These are phyloP conservation scores for Anagyrus pseudococci DNA, from an alignment of 2,888 invertebrate genomes.

Conservation along the genomic window DNA sequence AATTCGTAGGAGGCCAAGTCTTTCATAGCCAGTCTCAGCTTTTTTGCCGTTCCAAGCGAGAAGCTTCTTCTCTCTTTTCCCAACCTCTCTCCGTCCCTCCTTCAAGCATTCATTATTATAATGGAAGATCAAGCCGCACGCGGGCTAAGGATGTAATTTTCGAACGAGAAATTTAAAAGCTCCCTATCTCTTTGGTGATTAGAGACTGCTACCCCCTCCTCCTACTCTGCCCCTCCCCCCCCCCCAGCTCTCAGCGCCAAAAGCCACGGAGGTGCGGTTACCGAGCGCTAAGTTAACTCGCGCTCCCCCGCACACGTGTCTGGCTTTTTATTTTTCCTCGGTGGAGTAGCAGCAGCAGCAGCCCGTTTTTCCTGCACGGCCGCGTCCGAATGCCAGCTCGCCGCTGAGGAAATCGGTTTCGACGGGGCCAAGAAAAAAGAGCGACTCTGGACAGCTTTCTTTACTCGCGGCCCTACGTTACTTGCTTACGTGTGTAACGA, in stretches of 20 bases:
- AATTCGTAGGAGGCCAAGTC: not conserved
- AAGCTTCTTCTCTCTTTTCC: conserved; percentile 1
- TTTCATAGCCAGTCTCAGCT: not conserved
- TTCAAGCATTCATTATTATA: conserved; percentile 42
- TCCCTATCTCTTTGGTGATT: conserved; percentile 44
- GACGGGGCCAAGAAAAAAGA: not conserved
- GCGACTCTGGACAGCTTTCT: not conserved
- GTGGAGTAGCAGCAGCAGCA: not conserved
- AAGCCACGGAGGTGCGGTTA: too few relatives aligned
- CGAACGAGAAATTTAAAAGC: conserved; percentile 48
- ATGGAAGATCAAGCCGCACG: conserved; percentile 37
- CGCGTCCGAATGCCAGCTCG: not conserved
- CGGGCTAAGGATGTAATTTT: conserved; percentile 44
- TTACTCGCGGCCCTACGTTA: not conserved
- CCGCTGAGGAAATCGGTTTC: not conserved
- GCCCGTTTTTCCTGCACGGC: not conserved
- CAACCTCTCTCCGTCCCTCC: conserved; percentile 1
- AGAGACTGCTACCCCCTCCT: conserved; percentile 41
- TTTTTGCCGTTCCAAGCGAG: too few relatives aligned
- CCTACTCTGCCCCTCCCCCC: not conserved
- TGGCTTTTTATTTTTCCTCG: not conserved
- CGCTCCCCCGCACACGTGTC: not conserved
- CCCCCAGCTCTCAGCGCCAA: too few relatives aligned
- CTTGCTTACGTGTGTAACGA: not conserved
- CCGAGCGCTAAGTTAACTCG: not conserved